Evolutionary conservation across 2,113 vertebrate species (phyloP).

Genomic region (Pygoscelis adeliae): DNA sequence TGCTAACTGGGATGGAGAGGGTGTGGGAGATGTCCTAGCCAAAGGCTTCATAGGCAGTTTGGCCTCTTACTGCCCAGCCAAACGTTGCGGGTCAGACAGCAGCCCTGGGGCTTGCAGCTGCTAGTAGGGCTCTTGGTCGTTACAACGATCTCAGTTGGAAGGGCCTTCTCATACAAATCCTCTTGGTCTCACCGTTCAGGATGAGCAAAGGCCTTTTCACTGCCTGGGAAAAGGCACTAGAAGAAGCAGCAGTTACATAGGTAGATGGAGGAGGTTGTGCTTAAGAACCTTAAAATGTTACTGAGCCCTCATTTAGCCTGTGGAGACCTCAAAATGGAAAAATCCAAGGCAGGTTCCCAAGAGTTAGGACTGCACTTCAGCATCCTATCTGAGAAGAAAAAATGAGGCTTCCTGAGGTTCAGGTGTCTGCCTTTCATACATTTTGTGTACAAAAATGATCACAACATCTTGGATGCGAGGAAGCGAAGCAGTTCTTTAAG

Average conservation of each 20-base stretch:
- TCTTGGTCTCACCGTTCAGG: background rate
- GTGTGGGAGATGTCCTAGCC: background rate
- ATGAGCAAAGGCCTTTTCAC: background rate
- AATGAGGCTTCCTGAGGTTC: background rate
- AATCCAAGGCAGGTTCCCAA: background rate
- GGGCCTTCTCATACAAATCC: background rate
- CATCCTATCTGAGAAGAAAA: background rate
- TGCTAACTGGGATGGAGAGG: background rate
- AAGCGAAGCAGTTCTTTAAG: background rate
- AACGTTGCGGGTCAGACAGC: accelerated
- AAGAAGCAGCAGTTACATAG: background rate
- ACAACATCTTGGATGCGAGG: background rate
- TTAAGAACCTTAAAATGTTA: background rate
- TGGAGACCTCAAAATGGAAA: background rate
- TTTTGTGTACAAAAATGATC: background rate
- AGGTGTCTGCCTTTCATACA: background rate
- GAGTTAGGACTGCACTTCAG: background rate
- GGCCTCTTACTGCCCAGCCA: background rate
- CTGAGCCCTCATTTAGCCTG: background rate
- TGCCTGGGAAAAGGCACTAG: background rate
- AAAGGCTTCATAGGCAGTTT: background rate
- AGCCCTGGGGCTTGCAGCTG: background rate
- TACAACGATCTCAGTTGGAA: background rate
- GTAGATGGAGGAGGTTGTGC: background rate
- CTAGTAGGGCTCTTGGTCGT: background rate